Evolutionary conservation across 1,140 invertebrate species (phyloP), one percentile per base, ranked within the genome.

Genomic region (Schlechtendalia chinensis): DNA sequence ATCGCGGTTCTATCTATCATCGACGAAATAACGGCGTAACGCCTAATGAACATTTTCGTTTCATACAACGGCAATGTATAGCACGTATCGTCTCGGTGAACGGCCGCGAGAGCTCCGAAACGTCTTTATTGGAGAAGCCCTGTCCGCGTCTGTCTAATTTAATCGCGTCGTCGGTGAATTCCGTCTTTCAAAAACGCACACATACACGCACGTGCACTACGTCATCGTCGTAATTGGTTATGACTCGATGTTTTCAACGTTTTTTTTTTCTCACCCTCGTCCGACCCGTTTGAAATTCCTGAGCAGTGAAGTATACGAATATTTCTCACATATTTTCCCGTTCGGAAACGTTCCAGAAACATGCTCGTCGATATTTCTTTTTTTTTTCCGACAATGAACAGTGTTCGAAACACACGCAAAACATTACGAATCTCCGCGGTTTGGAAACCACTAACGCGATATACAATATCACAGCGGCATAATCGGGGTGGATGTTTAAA

Each of bases 41-140:
- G 17, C 19, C n/a, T 47, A 24, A 53, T 53, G 47, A 71, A 24
- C 50, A 71, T 50, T 17, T 71, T 71, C 53, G 45, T 71, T 71
- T 71, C 8, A 39, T 39, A 39, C 32, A 39, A 39, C n/a, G n/a
- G n/a, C n/a, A n/a, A n/a, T n/a, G n/a, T n/a, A n/a, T n/a, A n/a
- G n/a, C n/a, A n/a, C 63, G 4, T 65, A 39, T 22, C 16, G 45
- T 27, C 45, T 69, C 8, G 5, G 65, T 69, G 16, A 22, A 24
- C n/a, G 10, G 12, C 65, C 5, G 1, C 22, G 1, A 2, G 1
- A 24, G n/a, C 32, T 1, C n/a, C 5, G 10, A 47, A 47, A 47
- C 39, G 39, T 47, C 65, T 45, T 69, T 69, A 69, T 69, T 69
- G 32, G 29, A 65, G n/a, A 39, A 29, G 29, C 29, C 1, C 4